phyloP scores from a whole-genome alignment of 2,797 vertebrate genomes.

The Pantherophis alleghaniensis region DNA sequence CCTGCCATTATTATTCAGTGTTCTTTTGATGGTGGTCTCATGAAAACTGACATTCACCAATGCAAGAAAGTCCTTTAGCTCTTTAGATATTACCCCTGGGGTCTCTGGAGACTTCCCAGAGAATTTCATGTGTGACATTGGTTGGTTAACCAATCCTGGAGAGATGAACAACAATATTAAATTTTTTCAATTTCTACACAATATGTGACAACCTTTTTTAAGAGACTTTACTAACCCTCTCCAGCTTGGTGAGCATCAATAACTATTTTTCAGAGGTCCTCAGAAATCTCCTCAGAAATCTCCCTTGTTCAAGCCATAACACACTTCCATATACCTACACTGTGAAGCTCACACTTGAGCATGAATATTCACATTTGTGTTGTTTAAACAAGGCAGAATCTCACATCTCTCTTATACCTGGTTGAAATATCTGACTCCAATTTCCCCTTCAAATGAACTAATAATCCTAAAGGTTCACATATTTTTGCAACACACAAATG shows the following conservation, averaged over 20 bases:
- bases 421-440: background rate
- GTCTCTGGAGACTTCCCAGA: background rate
- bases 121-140: background rate
- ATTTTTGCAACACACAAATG: background rate
- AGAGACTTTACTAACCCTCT: background rate
- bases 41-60: background rate
- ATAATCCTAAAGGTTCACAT: background rate
- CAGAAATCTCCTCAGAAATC: background rate
- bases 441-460: background rate
- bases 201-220: background rate
- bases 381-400: background rate
- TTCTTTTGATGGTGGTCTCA: background rate
- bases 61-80: background rate
- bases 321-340: background rate
- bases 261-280: background rate
- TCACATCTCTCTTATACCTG: background rate
- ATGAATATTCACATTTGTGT: background rate
- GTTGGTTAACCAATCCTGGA: background rate
- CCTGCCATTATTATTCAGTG: background rate
- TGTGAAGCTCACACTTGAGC: background rate
- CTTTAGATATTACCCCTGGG: background rate
- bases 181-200: background rate
- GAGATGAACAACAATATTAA: background rate
- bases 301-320: background rate
- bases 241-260: background rate